A percentile compares a stretch with the other conserved stretches of the same genome.
These are phyloP conservation scores for Drosophila yakuba DNA, from an alignment of 1,140 invertebrate species.

Conservation along the genomic window DNA sequence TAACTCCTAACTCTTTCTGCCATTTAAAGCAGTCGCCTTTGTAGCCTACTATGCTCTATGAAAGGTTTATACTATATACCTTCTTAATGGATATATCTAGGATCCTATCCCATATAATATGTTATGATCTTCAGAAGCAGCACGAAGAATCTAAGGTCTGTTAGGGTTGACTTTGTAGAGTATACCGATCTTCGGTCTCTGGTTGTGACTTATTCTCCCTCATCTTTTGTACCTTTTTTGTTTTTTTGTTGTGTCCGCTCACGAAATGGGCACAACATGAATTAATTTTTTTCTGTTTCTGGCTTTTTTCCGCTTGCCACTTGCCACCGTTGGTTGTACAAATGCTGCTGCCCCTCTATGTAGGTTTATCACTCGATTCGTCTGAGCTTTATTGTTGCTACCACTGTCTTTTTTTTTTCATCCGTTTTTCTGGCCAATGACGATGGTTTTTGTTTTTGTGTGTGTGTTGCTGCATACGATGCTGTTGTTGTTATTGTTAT, in stretches of 20 bases:
- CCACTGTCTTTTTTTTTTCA: conserved; percentile 27
- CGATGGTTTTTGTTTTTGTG: conserved; percentile 17
- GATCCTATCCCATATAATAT: no score
- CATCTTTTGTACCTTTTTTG: conserved; percentile 14
- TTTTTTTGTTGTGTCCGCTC: conserved; percentile 39
- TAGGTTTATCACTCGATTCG: conserved; percentile 71
- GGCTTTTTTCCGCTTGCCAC: conserved; percentile 42
- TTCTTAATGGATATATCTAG: no score
- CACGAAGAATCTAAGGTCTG: no score
- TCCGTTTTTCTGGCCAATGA: conserved; percentile 44
- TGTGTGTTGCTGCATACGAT: conserved; percentile 39
- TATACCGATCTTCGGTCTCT: neutral
- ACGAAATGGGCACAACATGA: conserved; percentile 81
- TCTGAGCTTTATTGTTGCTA: conserved; percentile 54
- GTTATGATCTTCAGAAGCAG: neutral
- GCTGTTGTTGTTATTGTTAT: conserved; percentile 47
- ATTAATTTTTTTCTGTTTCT: conserved; percentile 77
- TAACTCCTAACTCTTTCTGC: conserved; percentile 40
- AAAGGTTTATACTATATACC: neutral
- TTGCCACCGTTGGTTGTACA: conserved; percentile 40
- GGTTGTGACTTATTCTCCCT: conserved; percentile 35
- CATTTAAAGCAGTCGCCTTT: conserved; percentile 32
- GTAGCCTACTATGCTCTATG: conserved; percentile 17
- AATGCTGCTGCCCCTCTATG: conserved; percentile 68
- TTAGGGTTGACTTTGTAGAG: neutral